Conservation (phyloP, 1,140 invertebrate species). For the Tetramorium simillimum region DNA sequence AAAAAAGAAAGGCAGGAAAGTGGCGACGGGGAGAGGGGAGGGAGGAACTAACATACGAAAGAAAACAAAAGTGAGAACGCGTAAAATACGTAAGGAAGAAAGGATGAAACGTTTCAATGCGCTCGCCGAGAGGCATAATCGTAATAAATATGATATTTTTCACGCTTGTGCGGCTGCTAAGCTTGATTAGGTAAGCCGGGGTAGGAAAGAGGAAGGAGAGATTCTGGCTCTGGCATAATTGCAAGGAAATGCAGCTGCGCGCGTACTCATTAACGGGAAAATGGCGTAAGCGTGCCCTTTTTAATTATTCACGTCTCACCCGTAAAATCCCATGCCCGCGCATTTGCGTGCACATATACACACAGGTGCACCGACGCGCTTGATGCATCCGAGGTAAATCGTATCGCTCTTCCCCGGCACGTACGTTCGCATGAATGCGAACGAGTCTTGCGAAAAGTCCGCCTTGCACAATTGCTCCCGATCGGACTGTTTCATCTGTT, state of each 20-base stretch:
- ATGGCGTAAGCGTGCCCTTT: slow-evolving; percentile 62
- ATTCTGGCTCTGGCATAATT: slow-evolving; percentile 51
- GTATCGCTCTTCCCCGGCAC: slow-evolving; percentile 13
- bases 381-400: slow-evolving; percentile 42
- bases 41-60: background rate
- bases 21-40: background rate
- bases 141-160: background rate
- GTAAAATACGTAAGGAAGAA: background rate
- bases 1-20: background rate
- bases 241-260: slow-evolving; percentile 40
- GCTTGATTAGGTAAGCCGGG: background rate
- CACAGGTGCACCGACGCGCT: background rate
- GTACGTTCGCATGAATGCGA: slow-evolving; percentile 45
- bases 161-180: background rate
- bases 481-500: slow-evolving; percentile 49
- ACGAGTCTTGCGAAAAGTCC: slow-evolving; percentile 65
- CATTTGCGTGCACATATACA: background rate
- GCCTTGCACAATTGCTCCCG: slow-evolving; percentile 60
- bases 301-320: slow-evolving; percentile 57
- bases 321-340: slow-evolving; percentile 52
- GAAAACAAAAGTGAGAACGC: background rate
- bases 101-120: background rate
- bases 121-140: background rate
- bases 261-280: slow-evolving; percentile 68
- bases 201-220: slow-evolving; percentile 19